Evolutionary conservation across 2,888 invertebrate genomes (phyloP).

Genomic region (Hypselothyrea guttata): DNA sequence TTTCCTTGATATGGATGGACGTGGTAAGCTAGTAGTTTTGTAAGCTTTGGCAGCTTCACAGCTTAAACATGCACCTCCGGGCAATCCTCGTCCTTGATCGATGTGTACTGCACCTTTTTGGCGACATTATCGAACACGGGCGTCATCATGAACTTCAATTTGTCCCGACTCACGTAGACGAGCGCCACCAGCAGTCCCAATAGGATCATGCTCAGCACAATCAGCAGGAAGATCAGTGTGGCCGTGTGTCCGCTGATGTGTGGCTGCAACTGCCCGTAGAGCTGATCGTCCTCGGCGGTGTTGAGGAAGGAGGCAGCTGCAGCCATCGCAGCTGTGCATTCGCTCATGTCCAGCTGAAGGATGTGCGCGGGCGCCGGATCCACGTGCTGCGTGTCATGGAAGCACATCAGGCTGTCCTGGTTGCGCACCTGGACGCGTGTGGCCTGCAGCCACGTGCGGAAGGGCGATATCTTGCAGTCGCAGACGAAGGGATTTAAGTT

Average conservation of each 20-base stretch:
- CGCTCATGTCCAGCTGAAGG: conserved; percentile 72
- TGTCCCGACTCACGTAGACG: conserved; percentile 85
- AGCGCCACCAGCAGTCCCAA: conserved; percentile 84
- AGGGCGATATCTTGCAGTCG: conserved; percentile 85
- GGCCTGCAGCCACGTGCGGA: conserved; percentile 86
- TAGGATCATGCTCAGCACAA: conserved; percentile 84
- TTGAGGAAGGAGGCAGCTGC: conserved; percentile 77
- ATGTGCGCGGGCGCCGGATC: conserved; percentile 74
- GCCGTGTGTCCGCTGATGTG: conserved; percentile 80
- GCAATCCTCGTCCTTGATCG: conserved; percentile 85
- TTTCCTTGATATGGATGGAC: conserved; percentile 44
- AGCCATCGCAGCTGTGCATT: conserved; percentile 76
- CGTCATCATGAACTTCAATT: conserved; percentile 84
- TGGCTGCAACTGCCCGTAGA: conserved; percentile 55
- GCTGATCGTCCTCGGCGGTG: conserved; percentile 66
- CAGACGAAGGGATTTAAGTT: conserved; percentile 88
- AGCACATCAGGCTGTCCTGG: conserved; percentile 84
- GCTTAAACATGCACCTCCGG: conserved; percentile 82
- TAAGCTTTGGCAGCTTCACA: conserved; percentile 5
- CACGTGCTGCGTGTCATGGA: conserved; percentile 66
- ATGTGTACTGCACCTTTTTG: conserved; percentile 88
- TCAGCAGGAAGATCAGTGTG: conserved; percentile 83
- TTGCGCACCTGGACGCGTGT: conserved; percentile 86
- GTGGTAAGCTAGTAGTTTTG: conserved; percentile 20
- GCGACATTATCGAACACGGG: conserved; percentile 86